These are phyloP conservation scores for Helicolenus hilgendorfi DNA, from an alignment of 2,797 vertebrate species.

Conservation along the genomic window DNA sequence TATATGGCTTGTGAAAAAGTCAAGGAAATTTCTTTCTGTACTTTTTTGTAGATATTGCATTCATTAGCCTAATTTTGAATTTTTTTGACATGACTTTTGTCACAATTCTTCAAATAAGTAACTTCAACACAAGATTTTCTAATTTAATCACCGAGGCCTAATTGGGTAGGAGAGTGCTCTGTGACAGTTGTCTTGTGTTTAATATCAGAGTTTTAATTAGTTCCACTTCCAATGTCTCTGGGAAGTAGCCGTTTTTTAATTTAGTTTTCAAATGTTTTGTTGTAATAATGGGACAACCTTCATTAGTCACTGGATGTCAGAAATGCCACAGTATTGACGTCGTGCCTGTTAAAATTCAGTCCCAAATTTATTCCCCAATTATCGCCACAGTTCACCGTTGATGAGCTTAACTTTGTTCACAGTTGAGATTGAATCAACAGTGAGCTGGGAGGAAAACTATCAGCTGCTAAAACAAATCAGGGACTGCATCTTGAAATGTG, in stretches of 20 bases:
- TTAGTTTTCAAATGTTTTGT: background rate
- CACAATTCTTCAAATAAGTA: background rate
- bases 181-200: background rate
- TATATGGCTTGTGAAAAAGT: background rate
- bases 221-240: background rate
- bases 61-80: background rate
- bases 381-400: background rate
- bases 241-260: background rate
- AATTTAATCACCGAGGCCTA: background rate
- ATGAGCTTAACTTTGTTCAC: background rate
- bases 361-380: background rate
- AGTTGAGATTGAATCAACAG: background rate
- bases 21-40: background rate
- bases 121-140: background rate
- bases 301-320: background rate
- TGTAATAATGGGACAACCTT: background rate
- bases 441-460: background rate
- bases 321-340: background rate
- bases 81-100: background rate
- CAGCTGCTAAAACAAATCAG: background rate
- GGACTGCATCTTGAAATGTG: constrained; percentile 14
- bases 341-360: background rate
- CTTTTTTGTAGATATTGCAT: background rate
- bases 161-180: background rate
- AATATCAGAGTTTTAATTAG: constrained; percentile 6